Evolutionary conservation across 2,113 vertebrate species (phyloP), one percentile per base, ranked within the genome.

Genomic region (Perca schrenkii): DNA sequence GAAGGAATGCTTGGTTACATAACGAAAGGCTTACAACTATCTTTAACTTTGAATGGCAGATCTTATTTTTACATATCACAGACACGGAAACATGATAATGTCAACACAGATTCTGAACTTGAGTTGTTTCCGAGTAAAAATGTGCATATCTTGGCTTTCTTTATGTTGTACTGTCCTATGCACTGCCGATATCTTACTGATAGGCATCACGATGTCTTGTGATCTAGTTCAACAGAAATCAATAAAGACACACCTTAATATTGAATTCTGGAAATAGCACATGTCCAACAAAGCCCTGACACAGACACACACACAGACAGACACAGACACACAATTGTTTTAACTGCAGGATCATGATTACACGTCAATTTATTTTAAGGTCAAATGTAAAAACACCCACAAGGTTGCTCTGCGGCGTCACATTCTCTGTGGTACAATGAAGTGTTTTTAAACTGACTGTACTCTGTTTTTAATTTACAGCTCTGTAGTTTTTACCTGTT

Each of bases 241-340:
- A 36, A 75, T 28, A 65, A 58, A 57, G 53, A 80, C 77, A 85
- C 82, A 81, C 62, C 69, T 19, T 22, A 22, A 12, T 43, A 10
- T 61, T 62, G 54, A 73, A 70, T 80, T 73, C 56, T 63, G 36
- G 16, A 46, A 69, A 67, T 17, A 83, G 76, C 56, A 64, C 62
- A 76, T 49, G 66, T 74, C 31, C 50, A 68, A 77, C 36, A 88
- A 84, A 79, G 54, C 34, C 10, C 25, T 82, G 49, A 25, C 3
- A 11, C 11, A 19, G 40, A 64, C 71, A 74, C 19, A 56, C 6
- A 21, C 22, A 60, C 11, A 19, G 40, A 64, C 71, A 74, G 19
- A 56, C 6, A 21, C 22, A 60, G n/a, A n/a, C 5, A 17, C 22
- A 40, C 10, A 2, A 6, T 17, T 5, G 15, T 49, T 49, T 49